A percentile compares a stretch with the other conserved stretches of the same genome.
Conservation (phyloP, 2,888 invertebrate species). For the Papilio elwesi region DNA sequence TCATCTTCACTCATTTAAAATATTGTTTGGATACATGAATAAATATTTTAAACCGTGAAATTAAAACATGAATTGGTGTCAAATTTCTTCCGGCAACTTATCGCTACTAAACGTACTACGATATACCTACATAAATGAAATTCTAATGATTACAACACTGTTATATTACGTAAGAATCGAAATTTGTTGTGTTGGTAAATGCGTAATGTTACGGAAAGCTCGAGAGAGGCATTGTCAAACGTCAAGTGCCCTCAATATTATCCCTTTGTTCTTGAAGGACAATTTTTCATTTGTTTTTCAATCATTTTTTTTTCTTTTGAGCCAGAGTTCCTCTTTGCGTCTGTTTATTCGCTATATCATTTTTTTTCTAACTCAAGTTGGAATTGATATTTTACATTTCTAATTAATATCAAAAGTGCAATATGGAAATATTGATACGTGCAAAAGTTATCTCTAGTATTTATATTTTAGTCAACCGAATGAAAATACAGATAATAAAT, state of each 20-base stretch:
- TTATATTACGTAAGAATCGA: slow-evolving; percentile 41
- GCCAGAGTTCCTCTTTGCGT: no score
- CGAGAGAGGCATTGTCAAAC: slow-evolving; percentile 42
- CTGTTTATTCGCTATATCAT: not conserved
- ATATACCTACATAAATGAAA: slow-evolving; percentile 27
- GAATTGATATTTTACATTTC: not conserved
- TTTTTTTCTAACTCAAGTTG: not conserved
- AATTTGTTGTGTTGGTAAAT: slow-evolving; percentile 38
- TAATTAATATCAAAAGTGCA: not conserved
- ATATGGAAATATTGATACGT: no score
- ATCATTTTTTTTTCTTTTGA: not conserved
- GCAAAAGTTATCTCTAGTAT: no score
- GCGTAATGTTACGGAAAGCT: slow-evolving; percentile 39
- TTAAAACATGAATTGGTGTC: slow-evolving; percentile 11
- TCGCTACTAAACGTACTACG: slow-evolving; percentile 1
- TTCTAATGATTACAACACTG: slow-evolving; percentile 42
- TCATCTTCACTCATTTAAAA: not conserved
- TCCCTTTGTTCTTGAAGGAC: slow-evolving; percentile 25
- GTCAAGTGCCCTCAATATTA: slow-evolving; percentile 43
- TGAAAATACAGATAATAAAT: no score
- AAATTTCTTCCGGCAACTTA: slow-evolving; percentile 19
- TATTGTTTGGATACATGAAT: not conserved
- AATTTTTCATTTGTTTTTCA: slow-evolving; percentile 37
- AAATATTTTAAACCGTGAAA: not conserved
- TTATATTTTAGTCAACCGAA: no score